These are phyloP conservation scores for Actinia tenebrosa DNA, from an alignment of 64 coral and sea anemone genomes.

Conservation along the genomic window DNA sequence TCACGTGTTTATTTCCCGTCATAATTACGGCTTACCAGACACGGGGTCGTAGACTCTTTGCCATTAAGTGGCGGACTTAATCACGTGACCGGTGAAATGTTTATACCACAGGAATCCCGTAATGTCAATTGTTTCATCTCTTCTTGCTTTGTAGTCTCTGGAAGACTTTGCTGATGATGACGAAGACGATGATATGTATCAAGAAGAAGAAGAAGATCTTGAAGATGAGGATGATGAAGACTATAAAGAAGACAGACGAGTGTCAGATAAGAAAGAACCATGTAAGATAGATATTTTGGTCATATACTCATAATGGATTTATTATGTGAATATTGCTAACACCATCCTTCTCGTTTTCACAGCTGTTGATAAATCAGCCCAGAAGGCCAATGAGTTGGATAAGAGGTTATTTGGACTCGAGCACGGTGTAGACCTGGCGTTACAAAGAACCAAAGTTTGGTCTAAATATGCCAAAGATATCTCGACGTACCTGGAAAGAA, in stretches of 20 bases:
- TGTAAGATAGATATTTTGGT: neutral
- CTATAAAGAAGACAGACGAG: constrained; percentile 50
- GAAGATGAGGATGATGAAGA: constrained; percentile 83
- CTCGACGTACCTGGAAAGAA: constrained; percentile 82
- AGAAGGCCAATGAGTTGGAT: constrained; percentile 86
- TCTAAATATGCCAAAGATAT: constrained; percentile 97
- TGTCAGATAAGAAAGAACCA: constrained; percentile 21
- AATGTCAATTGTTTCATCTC: neutral
- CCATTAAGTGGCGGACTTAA: too few species aligned
- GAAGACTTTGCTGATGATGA: constrained; percentile 86
- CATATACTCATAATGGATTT: too few species aligned
- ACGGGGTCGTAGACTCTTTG: too few species aligned
- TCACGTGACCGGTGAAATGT: too few species aligned
- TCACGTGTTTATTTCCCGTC: too few species aligned
- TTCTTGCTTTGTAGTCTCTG: constrained; percentile 40
- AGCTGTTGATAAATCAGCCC: constrained; percentile 74
- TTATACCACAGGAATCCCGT: too few species aligned
- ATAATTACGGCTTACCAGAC: too few species aligned
- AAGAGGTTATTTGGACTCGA: constrained; percentile 68
- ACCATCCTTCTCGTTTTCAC: neutral
- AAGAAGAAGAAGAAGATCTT: constrained; percentile 49
- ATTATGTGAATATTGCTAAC: neutral
- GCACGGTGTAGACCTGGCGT: constrained; percentile 70
- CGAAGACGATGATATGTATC: constrained; percentile 56
- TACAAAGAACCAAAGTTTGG: constrained; percentile 96